Percentiles rank a stretch among this genome's conserved stretches.
Conservation (phyloP, 37 sponge, comb jelly and placozoan species). For the Hormiphora californensis region DNA sequence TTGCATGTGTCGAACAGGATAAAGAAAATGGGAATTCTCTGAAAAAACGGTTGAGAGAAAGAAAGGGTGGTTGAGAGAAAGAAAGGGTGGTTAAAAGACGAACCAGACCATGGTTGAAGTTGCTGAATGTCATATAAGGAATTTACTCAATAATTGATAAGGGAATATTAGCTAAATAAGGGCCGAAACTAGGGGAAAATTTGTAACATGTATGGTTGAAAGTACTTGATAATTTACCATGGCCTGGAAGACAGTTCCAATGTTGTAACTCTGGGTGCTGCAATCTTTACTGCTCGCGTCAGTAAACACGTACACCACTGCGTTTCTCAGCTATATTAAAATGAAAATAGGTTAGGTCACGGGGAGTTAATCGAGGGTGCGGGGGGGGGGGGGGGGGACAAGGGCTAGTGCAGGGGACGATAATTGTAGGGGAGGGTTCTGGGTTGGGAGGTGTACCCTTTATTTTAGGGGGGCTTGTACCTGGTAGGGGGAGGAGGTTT, state of each 20-base stretch:
- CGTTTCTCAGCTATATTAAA: no score
- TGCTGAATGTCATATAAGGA: neutral
- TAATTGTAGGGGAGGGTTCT: no score
- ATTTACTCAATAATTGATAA: neutral
- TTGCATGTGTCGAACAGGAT: slow-evolving; percentile 21
- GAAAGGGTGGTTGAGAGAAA: no score
- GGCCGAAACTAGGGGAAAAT: neutral
- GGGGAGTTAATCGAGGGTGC: no score
- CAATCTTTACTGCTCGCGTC: slow-evolving; percentile 41
- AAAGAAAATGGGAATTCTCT: slow-evolving; percentile 20
- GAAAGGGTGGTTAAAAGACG: neutral
- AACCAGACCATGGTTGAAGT: neutral
- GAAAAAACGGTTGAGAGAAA: no score
- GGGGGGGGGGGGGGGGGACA: no score
- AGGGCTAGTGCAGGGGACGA: no score
- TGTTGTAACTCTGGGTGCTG: neutral
- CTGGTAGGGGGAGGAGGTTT: no score
- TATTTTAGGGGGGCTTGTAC: no score
- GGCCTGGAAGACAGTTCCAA: neutral
- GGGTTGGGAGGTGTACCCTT: no score
- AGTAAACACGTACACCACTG: slow-evolving; percentile 15
- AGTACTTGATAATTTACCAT: neutral
- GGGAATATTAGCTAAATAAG: neutral
- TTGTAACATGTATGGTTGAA: neutral
- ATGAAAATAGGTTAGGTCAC: no score